Evolutionary conservation across 2,113 vertebrate genomes (phyloP).

Genomic region (Chitala chitala): DNA sequence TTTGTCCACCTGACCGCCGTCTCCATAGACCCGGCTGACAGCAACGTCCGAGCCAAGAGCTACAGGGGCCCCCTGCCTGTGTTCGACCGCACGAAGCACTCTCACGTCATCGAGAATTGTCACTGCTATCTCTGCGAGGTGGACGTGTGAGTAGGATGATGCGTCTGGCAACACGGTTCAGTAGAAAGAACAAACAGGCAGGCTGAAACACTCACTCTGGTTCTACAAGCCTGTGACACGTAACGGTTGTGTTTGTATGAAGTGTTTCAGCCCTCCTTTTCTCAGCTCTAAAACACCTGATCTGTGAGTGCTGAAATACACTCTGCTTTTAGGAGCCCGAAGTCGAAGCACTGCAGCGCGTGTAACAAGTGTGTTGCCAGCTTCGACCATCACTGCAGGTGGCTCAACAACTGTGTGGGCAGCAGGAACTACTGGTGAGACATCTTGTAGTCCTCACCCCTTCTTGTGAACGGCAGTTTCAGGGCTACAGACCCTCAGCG

Average conservation of each 20-base stretch:
- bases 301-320: background rate
- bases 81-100: slow-evolving; percentile 79
- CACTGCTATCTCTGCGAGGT: slow-evolving; percentile 96
- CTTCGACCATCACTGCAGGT: slow-evolving; percentile 97
- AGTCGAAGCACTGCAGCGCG: slow-evolving; percentile 91
- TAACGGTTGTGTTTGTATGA: no score
- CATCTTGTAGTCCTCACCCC: background rate
- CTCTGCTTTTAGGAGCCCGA: slow-evolving; percentile 69
- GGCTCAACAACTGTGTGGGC: slow-evolving; percentile 98
- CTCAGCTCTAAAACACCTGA: no score
- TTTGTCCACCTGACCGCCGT: slow-evolving; percentile 82
- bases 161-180: no score
- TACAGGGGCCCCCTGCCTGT: slow-evolving; percentile 69
- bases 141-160: slow-evolving; percentile 84
- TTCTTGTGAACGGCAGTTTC: no score
- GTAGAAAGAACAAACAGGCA: no score
- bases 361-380: slow-evolving; percentile 95
- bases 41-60: slow-evolving; percentile 76
- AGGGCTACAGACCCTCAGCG: no score
- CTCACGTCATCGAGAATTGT: slow-evolving; percentile 92
- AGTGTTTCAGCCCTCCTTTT: no score
- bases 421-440: slow-evolving; percentile 90
- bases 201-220: no score
- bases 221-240: no score
- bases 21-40: slow-evolving; percentile 87